phyloP scores from a whole-genome alignment of 2,888 invertebrate species.

The Eudemis profundana region DNA sequence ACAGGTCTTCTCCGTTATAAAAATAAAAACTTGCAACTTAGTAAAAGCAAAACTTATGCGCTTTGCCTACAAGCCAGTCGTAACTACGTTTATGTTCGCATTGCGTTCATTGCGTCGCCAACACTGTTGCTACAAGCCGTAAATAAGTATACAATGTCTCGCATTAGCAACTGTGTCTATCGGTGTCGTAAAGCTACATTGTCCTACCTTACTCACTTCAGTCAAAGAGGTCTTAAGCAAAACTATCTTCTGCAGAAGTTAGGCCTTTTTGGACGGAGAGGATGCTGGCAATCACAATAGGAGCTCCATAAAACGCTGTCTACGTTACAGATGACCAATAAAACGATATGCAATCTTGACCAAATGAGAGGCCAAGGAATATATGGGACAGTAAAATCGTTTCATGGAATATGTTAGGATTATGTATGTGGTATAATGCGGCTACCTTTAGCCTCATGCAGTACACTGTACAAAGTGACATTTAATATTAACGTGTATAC shows the following conservation, averaged over 20 bases:
- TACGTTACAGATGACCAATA: background rate
- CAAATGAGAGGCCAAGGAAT: conserved; percentile 1
- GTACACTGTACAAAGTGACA: too few species aligned
- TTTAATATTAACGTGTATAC: too few species aligned
- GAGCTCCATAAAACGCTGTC: conserved; percentile 22
- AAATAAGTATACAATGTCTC: conserved; percentile 20
- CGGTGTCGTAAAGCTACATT: background rate
- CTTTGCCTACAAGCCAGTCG: conserved; percentile 12
- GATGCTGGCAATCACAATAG: conserved; percentile 23
- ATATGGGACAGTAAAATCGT: conserved; percentile 11
- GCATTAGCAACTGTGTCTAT: background rate
- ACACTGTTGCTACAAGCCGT: conserved; percentile 26
- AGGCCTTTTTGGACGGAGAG: background rate
- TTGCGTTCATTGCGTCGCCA: background rate
- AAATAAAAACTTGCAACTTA: too few species aligned
- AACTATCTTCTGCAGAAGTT: background rate
- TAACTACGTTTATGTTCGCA: conserved; percentile 7
- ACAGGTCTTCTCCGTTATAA: too few species aligned
- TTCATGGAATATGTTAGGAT: background rate
- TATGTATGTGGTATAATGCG: too few species aligned
- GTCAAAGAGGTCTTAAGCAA: background rate
- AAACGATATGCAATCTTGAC: conserved; percentile 25
- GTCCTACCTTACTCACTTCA: background rate
- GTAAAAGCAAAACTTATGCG: background rate
- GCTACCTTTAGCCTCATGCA: too few species aligned